These are phyloP conservation scores for Nebria brevicollis DNA, from an alignment of 2,888 invertebrate genomes.

Conservation along the genomic window DNA sequence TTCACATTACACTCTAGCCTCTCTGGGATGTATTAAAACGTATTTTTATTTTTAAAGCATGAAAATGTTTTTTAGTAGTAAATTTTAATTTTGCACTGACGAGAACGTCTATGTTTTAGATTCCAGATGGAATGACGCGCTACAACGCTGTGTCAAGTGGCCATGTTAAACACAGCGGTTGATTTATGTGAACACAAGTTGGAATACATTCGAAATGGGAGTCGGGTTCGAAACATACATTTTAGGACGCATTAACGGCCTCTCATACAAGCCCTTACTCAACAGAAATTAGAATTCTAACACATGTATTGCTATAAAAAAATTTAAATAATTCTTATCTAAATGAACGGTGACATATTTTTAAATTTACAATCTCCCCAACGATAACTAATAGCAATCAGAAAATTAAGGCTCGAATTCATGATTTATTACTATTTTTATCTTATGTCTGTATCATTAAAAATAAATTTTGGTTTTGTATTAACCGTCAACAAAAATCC, in stretches of 20 bases:
- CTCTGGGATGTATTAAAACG: background rate
- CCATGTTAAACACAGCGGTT: slow-evolving; percentile 33
- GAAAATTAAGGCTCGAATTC: background rate
- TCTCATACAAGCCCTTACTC: background rate
- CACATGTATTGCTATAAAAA: background rate
- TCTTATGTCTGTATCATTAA: background rate
- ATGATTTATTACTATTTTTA: background rate
- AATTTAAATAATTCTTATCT: background rate
- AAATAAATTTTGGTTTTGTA: background rate
- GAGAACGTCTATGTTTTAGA: background rate
- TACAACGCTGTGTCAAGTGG: slow-evolving; percentile 32
- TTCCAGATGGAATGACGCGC: slow-evolving; percentile 16
- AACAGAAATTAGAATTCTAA: slow-evolving; percentile 1
- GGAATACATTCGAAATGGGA: slow-evolving; percentile 35
- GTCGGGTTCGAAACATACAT: slow-evolving; percentile 7
- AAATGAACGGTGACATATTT: background rate
- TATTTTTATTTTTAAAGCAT: too few species aligned
- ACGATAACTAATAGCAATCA: background rate
- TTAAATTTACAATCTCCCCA: background rate
- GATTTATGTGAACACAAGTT: slow-evolving; percentile 34
- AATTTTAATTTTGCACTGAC: too few species aligned
- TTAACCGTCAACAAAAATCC: background rate
- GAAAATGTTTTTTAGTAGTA: too few species aligned
- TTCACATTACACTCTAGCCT: background rate
- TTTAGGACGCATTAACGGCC: background rate